Percentiles rank a stretch among this genome's conserved stretches.
Conservation (phyloP, 2,113 vertebrate species). For the Thomomys bottae region DNA sequence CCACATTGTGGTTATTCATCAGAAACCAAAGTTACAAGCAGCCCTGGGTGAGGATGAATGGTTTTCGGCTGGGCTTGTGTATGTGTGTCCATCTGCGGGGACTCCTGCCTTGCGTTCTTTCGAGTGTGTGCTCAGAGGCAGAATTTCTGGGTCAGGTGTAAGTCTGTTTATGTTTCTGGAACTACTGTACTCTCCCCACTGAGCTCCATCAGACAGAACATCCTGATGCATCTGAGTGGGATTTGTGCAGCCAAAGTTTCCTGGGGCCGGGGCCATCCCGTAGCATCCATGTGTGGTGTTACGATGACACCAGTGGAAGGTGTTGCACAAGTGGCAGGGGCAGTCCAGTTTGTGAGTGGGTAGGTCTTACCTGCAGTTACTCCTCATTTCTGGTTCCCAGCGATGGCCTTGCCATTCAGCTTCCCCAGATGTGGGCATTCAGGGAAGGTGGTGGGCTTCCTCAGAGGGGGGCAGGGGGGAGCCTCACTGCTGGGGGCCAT, state of each 20-base stretch:
- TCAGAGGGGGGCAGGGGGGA: not conserved
- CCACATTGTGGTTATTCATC: not conserved
- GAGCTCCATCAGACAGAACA: not conserved
- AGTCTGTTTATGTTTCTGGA: not conserved
- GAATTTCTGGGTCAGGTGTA: not conserved
- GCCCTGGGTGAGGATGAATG: not conserved
- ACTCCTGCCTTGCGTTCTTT: not conserved
- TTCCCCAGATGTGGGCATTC: not conserved
- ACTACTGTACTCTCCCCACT: not conserved
- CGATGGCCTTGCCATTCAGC: not conserved
- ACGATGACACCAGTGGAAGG: not conserved
- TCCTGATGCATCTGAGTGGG: not conserved
- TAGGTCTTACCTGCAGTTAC: not conserved
- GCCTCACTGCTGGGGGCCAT: not conserved
- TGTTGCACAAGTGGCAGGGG: not conserved
- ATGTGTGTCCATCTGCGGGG: not conserved
- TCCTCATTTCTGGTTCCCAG: not conserved
- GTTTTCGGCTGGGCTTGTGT: not conserved
- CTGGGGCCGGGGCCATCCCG: not conserved
- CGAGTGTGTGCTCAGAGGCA: not conserved
- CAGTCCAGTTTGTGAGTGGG: not conserved
- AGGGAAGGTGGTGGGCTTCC: not conserved
- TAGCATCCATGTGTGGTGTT: too few species aligned
- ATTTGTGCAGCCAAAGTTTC: not conserved
- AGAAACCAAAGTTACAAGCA: not conserved